Conservation (phyloP, 2,888 invertebrate genomes). For the Acanthosoma haemorrhoidale region DNA sequence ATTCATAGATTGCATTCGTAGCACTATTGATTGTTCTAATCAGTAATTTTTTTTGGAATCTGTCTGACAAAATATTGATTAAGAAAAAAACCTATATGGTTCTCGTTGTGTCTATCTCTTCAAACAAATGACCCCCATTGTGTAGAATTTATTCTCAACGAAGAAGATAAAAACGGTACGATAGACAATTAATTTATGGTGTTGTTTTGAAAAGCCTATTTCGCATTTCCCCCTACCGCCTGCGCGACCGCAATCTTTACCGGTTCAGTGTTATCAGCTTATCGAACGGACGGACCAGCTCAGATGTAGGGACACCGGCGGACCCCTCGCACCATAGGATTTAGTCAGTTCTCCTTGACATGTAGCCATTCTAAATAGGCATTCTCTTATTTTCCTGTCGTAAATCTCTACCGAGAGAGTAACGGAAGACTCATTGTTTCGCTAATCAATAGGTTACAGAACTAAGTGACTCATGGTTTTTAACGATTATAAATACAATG, state of each 20-base stretch:
- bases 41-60: too few relatives aligned
- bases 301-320: neutral
- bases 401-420: too few relatives aligned
- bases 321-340: neutral
- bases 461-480: slow-evolving; percentile 18
- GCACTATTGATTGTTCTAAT: too few relatives aligned
- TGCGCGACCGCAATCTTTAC: neutral
- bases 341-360: neutral
- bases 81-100: too few relatives aligned
- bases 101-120: too few relatives aligned
- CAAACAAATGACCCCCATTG: too few relatives aligned
- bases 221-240: neutral
- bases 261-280: slow-evolving; percentile 1
- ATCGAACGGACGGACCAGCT: neutral
- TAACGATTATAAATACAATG: slow-evolving; percentile 2
- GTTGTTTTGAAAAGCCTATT: neutral
- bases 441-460: slow-evolving; percentile 18
- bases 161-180: too few relatives aligned
- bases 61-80: too few relatives aligned
- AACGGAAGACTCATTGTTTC: neutral
- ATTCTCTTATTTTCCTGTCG: too few relatives aligned
- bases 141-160: too few relatives aligned
- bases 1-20: too few relatives aligned
- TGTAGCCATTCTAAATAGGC: too few relatives aligned
- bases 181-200: neutral